phyloP scores from a whole-genome alignment of 2,888 invertebrate genomes.

The Candidula unifasciata region DNA sequence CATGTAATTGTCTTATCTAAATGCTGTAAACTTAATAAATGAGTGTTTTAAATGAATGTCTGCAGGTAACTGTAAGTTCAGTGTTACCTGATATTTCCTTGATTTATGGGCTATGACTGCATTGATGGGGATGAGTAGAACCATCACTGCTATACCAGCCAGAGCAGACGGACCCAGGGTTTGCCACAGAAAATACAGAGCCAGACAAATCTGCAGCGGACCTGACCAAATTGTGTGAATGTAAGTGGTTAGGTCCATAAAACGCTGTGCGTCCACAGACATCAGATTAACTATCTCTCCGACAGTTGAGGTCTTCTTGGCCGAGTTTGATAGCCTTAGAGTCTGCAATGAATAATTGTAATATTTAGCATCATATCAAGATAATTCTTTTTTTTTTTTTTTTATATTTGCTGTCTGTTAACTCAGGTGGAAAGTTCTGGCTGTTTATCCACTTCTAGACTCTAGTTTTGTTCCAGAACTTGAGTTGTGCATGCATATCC shows the following conservation, averaged over 20 bases:
- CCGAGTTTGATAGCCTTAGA: slow-evolving; percentile 77
- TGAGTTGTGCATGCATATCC: too few species aligned
- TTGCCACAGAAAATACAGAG: slow-evolving; percentile 83
- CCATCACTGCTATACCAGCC: slow-evolving; percentile 95
- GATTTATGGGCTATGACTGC: slow-evolving; percentile 74
- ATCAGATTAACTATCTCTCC: slow-evolving; percentile 81
- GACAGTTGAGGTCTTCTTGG: slow-evolving; percentile 78
- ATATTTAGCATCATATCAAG: not conserved
- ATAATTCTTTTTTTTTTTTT: too few species aligned
- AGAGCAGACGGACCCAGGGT: slow-evolving; percentile 87
- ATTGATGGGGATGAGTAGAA: slow-evolving; percentile 86
- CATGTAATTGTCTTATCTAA: too few species aligned
- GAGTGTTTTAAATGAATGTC: too few species aligned
- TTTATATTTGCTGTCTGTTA: too few species aligned
- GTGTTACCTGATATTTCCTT: slow-evolving; percentile 70
- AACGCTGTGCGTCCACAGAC: slow-evolving; percentile 78
- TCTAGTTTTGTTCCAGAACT: too few species aligned
- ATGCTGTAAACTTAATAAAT: too few species aligned
- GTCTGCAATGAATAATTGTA: slow-evolving; percentile 70
- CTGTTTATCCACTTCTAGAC: too few species aligned
- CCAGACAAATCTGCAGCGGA: slow-evolving; percentile 90
- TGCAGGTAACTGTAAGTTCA: too few species aligned
- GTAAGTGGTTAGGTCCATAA: slow-evolving; percentile 77
- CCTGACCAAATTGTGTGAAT: slow-evolving; percentile 75
- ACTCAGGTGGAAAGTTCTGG: too few species aligned